phyloP scores from a whole-genome alignment of 2,888 invertebrate species.

The Caenorhabditis zanzibari region DNA sequence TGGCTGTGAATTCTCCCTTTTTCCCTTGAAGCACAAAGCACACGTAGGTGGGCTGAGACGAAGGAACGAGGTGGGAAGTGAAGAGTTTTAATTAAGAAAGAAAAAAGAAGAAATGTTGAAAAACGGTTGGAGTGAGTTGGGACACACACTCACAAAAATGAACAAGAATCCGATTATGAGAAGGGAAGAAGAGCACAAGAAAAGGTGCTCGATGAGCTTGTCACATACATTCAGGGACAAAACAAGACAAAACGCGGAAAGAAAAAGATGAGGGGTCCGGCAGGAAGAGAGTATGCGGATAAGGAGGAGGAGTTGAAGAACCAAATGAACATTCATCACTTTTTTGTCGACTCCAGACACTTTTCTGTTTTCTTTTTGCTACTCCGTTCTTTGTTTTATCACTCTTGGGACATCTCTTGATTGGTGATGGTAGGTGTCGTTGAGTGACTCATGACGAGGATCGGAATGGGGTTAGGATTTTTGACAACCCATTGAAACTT shows the following conservation, averaged over 20 bases:
- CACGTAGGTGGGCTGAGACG: constrained; percentile 37
- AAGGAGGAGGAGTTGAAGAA: background rate
- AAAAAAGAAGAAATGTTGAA: constrained; percentile 23
- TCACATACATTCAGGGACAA: constrained; percentile 62
- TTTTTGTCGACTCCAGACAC: constrained; percentile 30
- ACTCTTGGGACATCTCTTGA: constrained; percentile 5
- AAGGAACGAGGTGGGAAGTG: background rate
- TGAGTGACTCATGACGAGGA: too few species aligned
- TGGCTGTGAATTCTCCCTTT: constrained; percentile 49
- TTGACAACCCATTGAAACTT: too few species aligned
- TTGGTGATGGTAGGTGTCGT: background rate
- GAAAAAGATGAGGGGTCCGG: constrained; percentile 33
- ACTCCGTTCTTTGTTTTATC: constrained; percentile 28
- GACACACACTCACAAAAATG: constrained; percentile 39
- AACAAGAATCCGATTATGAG: constrained; percentile 64
- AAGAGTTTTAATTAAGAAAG: constrained; percentile 50
- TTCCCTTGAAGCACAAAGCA: constrained; percentile 36
- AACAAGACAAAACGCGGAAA: constrained; percentile 49
- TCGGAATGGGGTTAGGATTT: too few species aligned
- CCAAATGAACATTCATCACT: constrained; percentile 60
- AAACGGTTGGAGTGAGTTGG: background rate
- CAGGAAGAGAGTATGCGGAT: constrained; percentile 24
- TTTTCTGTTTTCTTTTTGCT: constrained; percentile 1
- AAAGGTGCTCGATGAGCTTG: constrained; percentile 60
- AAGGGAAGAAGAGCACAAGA: constrained; percentile 10